Evolutionary conservation across 1,140 invertebrate species (phyloP), one percentile per base, ranked within the genome.

Genomic region (Penaeus vannamei): DNA sequence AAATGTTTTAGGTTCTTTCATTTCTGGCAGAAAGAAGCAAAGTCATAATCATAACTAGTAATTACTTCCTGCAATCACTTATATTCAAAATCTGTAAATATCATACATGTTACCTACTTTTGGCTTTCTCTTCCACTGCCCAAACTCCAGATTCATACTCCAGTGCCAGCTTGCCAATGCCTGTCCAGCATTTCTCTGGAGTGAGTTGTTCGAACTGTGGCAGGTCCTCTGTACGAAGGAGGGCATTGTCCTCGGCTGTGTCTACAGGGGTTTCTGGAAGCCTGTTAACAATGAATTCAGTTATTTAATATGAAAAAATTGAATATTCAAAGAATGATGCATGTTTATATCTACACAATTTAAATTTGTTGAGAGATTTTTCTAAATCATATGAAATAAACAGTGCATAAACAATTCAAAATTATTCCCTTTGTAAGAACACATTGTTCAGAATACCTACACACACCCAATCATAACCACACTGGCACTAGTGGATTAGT

Each of bases 1-100:
- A 93, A 97, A 96, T 76, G 95, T 94, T 93, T 96, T 95, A 84
- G 94, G 92, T 66, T 91, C 85, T 10, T 89, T 86, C 19, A 61
- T 46, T 29, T 89, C 87, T 89, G 90, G 26, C 46, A 29, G 69
- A 90, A 10, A 79, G 22, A 59, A 46, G 72, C 17, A 46, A 14
- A 59, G 2, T 12, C 17, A 29, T 81, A n/a, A 79, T 62, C 82
- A 53, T 10, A 36, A 79, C 14, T 36, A 1, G 26, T 32, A 17
- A 79, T n/a, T 32, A 17, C 0, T 36, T 20, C 22, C 26, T 79
- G 19, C 22, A 26, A 82, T 59, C 3, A 60, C 1, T 23, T 22
- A 82, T 10, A 60, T 3, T 46, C 22, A 82, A 59, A 22, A 82
- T 22, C 17, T 14, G 46, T n/a, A 20, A 53, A 83, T 12, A 84